Evolutionary conservation across 2,888 invertebrate species (phyloP), one percentile per base, ranked within the genome.

Genomic region (Lampropteryx suffumata): DNA sequence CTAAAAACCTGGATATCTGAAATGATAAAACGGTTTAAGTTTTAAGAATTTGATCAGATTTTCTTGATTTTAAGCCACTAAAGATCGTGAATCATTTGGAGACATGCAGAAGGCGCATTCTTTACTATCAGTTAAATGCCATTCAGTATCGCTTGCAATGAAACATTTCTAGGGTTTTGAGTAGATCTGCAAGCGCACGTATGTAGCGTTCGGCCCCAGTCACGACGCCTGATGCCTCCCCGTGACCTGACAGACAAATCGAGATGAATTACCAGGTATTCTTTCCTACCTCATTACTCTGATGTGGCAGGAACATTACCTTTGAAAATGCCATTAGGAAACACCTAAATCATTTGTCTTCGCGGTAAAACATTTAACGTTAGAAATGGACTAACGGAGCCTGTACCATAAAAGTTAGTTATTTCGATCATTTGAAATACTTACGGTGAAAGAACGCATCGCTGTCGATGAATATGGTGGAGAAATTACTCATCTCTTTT

Each of bases 191-290:
- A 43, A 32, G 57, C 64, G 71, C 65, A 67, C 65, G 65, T 65
- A 62, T 39, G 43, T 34, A 17, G 44, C 43, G 42, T 30, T 48
- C 48, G 40, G 39, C 42, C 57, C 67, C 43, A 84, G 86, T 85
- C 85, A 87, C 84, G 85, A 81, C 35, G 44, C 40, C 36, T 42
- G 46, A 51, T 69, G 56, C 65, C 65, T 73, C 79, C n/a, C n/a
- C 82, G 82, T 86, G 87, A 85, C 84, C 82, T 66, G 69, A 59
- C 67, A 70, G 84, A 88, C 89, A 88, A 88, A 89, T 89, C 88
- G 82, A 84, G 84, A 88, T 84, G 87, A 86, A 87, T 86, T 85
- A 80, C 76, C 65, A 50, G 67, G 66, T 69, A 79, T 79, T 82
- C 79, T 77, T 81, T 76, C 71, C 69, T 65, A 61, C 67, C 61